Base-by-base conservation (phyloP, 1,140 invertebrate species). In the Sitophilus oryzae region DNA sequence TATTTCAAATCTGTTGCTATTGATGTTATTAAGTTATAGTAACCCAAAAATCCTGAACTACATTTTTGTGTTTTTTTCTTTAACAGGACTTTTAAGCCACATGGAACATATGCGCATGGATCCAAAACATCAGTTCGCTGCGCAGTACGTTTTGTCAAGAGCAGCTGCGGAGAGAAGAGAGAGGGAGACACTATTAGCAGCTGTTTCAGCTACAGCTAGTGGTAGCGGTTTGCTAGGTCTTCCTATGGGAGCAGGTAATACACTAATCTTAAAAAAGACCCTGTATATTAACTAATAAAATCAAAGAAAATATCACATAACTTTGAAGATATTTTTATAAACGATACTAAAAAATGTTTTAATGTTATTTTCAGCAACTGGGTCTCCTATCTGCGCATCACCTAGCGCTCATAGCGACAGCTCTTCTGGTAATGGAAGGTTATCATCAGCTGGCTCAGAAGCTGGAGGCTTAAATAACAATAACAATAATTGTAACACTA, bases 41-140 rank as follows among this genome's bases (percentile, higher is more conserved):
- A 4, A 25, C 42, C 4, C 1, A 4, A 25, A n/a, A 25, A 3
- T 30, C 2, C 16, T 30, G 25, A 18, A 16, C 19, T 20, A 42
- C 40, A 11, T 42, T 42, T 42, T 11, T 10, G 9, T 20, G 16
- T 45, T 40, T 40, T 19, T 9, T 10, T 16, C 15, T 21, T 34
- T 25, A 25, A 35, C 43, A 94, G 92, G 91, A 70, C 78, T 95
- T 19, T 77, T 95, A 46, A 88, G 86, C 56, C 92, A 95, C 71
- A 94, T 95, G 91, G 92, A 95, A 69, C 90, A 93, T 68, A 94
- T 94, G 92, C 82, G 91, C 65, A 94, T 93, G 90, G 91, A 95
- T 74, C 91, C 91, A 2, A 95, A 94, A 74, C 91, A 94, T 79
- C 91, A 94, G 71, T 94, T 94, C 68, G 91, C 91, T 23, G 91